These are phyloP conservation scores for Dioctria linearis DNA, from an alignment of 2,888 invertebrate species.

Conservation along the genomic window DNA sequence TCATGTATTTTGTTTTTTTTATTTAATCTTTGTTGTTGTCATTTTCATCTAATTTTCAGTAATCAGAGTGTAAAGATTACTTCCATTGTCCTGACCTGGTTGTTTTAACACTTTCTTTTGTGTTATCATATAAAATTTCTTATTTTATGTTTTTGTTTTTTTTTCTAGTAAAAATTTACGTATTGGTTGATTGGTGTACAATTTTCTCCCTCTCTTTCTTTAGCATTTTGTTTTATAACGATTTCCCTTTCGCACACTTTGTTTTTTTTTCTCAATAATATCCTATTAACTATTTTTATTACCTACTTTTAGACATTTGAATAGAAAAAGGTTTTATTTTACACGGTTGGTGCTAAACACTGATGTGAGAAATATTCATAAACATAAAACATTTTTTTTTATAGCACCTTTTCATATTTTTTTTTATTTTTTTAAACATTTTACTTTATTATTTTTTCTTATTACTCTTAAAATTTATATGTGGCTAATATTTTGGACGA, in stretches of 20 bases:
- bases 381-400: conserved; percentile 40
- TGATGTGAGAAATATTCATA: conserved; percentile 22
- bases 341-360: conserved; percentile 47
- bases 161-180: not conserved
- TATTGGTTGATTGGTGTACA: conserved; percentile 50
- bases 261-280: conserved; percentile 1
- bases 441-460: conserved; percentile 36
- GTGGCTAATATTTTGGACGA: conserved; percentile 39
- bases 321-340: conserved; percentile 28
- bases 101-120: not conserved
- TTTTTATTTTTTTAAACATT: conserved; percentile 31
- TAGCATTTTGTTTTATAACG: not conserved
- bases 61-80: too few species aligned
- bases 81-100: too few species aligned
- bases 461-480: conserved; percentile 15
- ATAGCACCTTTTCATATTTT: conserved; percentile 41
- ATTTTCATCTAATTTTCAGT: too few species aligned
- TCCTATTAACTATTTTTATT: not conserved
- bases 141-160: conserved; percentile 18
- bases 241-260: not conserved
- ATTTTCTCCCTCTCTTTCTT: not conserved
- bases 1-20: too few species aligned
- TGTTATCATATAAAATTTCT: conserved; percentile 19
- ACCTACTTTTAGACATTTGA: not conserved
- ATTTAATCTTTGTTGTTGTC: too few species aligned